These are phyloP conservation scores for Chitala chitala DNA, from an alignment of 2,113 vertebrate genomes.

Conservation along the genomic window DNA sequence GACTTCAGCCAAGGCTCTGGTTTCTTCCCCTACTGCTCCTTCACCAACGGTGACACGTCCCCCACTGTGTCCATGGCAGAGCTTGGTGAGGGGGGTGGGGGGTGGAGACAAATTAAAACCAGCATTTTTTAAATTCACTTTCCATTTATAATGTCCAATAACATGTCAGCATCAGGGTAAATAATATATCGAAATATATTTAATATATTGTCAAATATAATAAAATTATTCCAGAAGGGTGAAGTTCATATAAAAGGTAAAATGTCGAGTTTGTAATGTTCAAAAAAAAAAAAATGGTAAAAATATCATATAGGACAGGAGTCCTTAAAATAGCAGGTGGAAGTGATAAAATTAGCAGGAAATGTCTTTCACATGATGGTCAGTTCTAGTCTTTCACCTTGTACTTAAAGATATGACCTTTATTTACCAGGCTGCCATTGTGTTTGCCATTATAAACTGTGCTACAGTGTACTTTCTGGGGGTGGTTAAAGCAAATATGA, in stretches of 20 bases:
- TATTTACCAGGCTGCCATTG: too few relatives aligned
- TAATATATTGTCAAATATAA: background rate
- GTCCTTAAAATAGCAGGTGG: too few relatives aligned
- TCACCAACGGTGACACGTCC: slow-evolving; percentile 79
- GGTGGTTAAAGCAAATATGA: background rate
- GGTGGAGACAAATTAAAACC: slow-evolving; percentile 48
- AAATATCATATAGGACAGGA: too few relatives aligned
- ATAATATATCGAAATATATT: background rate
- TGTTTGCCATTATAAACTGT: background rate
- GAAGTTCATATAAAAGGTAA: too few relatives aligned
- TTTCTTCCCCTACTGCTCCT: slow-evolving; percentile 87
- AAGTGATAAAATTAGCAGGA: too few relatives aligned
- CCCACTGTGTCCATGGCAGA: slow-evolving; percentile 80
- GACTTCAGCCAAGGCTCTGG: slow-evolving; percentile 76
- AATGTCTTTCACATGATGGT: too few relatives aligned
- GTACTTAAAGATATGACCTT: too few relatives aligned
- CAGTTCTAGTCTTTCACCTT: too few relatives aligned
- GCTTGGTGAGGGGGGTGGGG: slow-evolving; percentile 64
- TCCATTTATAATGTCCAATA: slow-evolving; percentile 49
- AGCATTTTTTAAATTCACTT: slow-evolving; percentile 49
- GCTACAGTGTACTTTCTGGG: background rate
- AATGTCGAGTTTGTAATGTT: too few relatives aligned
- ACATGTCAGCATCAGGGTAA: slow-evolving; percentile 32
- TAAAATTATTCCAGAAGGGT: background rate
- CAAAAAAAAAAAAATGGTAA: too few relatives aligned